Base-by-base conservation (phyloP, 2,888 invertebrate species). In the Lepas anatifera region DNA sequence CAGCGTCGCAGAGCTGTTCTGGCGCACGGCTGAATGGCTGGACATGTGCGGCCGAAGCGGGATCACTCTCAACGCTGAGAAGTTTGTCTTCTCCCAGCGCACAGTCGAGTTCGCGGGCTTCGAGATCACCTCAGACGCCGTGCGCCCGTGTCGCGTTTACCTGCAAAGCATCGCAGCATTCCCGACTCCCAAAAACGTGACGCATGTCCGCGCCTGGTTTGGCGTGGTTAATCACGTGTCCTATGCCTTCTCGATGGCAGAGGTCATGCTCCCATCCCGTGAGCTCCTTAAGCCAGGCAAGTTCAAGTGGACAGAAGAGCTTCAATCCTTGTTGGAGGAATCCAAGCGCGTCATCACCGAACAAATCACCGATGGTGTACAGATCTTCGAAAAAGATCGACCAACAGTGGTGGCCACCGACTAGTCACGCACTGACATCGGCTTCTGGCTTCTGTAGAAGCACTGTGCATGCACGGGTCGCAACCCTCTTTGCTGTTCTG, bases 401-500 rank as follows among this genome's bases (percentile, higher is more conserved):
- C 41, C 41, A 10, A 41, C 16, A 16, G 10, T 10, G 11, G 11
- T 41, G 4, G 41, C 41, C 11, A 52, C 52, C 3, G 52, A 29
- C 11, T 29, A 29, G 25, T 50, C 25, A 8, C n/a, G 27, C 1
- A 25, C 50, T 13, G 2, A 27, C 25, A 25, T 50, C n/a, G n/a
- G 25, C 7, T 50, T 25, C 50, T 18, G 50, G 25, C 50, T 25
- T 7, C 27, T 25, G 1, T 70, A 70, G 68, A 68, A 71, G 22
- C 67, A 67, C 67, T 71, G 67, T 35, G 7, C 25, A 22, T 71
- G 71, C 43, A 18, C 52, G 2, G 43, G 41, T 13, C 29, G 35
- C 2, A 22, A 35, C 18, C 68, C 68, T 37, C 69, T 71, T 52
- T 71, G 69, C 46, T 69, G 69, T 58, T 25, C 13, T 58, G 32